Evolutionary conservation across 2,888 invertebrate species (phyloP).

Genomic region (Eupithecia inturbata): DNA sequence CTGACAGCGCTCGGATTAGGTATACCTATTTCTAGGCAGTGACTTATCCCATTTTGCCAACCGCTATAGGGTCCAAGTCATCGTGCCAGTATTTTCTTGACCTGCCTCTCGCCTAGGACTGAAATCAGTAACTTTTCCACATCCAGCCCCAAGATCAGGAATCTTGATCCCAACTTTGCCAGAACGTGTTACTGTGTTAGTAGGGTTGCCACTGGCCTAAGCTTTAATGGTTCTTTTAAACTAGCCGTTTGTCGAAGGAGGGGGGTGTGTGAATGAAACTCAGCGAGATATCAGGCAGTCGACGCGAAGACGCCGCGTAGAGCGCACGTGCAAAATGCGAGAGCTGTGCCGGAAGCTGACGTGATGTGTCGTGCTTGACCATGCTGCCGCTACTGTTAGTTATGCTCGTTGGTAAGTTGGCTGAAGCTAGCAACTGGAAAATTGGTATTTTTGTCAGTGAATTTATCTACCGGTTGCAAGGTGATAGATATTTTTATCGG

Average conservation of each 20-base stretch:
- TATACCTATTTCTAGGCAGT: neutral
- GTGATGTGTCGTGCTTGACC: slow-evolving; percentile 25
- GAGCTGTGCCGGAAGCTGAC: slow-evolving; percentile 3
- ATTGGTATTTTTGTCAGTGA: neutral
- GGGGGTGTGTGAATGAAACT: slow-evolving; percentile 10
- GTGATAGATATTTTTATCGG: neutral
- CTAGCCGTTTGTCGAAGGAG: neutral
- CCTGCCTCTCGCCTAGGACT: neutral
- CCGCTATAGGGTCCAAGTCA: neutral
- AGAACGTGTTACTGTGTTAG: neutral
- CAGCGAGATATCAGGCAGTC: slow-evolving; percentile 8
- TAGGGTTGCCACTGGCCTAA: neutral
- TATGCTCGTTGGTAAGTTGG: slow-evolving; percentile 31
- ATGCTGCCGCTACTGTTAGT: slow-evolving; percentile 35
- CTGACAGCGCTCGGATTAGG: neutral
- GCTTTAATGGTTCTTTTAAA: neutral
- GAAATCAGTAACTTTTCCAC: neutral
- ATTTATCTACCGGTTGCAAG: neutral
- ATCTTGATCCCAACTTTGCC: neutral
- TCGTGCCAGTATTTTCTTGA: neutral
- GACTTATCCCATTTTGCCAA: neutral
- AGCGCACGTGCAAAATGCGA: slow-evolving; percentile 5
- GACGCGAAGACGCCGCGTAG: neutral
- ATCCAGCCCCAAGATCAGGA: neutral
- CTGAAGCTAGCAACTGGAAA: neutral